phyloP scores from a whole-genome alignment of 1,140 invertebrate genomes.

The Papilio xuthus region DNA sequence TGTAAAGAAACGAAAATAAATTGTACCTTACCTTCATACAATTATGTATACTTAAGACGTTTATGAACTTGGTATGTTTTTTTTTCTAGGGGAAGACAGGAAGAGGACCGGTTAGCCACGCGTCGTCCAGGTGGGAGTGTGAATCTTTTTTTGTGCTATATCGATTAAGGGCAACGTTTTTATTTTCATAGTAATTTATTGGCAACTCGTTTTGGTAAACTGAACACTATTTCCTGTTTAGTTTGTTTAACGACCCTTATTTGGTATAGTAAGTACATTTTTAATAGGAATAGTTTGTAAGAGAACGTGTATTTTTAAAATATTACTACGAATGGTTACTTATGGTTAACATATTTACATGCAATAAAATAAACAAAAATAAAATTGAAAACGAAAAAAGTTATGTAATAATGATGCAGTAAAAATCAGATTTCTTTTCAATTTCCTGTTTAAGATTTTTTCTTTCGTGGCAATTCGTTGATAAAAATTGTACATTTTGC shows the following conservation, averaged over 20 bases:
- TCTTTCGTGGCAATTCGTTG: too few relatives aligned
- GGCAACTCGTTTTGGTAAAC: conserved; percentile 32
- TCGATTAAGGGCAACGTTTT: conserved; percentile 32
- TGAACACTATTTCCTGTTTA: conserved; percentile 30
- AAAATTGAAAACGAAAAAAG: too few relatives aligned
- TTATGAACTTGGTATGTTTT: conserved; percentile 25
- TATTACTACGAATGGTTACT: neutral
- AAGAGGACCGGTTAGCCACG: conserved; percentile 30
- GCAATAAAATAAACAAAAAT: too few relatives aligned
- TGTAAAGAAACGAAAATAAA: conserved; percentile 26
- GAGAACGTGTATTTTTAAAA: neutral
- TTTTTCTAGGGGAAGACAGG: conserved; percentile 34
- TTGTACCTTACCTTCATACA: conserved; percentile 9
- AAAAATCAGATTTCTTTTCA: too few relatives aligned
- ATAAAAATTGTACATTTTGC: too few relatives aligned
- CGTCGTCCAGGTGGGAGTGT: conserved; percentile 34
- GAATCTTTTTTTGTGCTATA: conserved; percentile 36
- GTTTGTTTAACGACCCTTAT: conserved; percentile 23
- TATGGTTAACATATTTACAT: too few relatives aligned
- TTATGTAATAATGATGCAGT: too few relatives aligned
- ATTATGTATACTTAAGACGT: conserved; percentile 32
- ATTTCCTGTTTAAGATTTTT: too few relatives aligned
- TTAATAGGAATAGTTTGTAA: neutral
- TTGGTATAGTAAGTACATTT: neutral
- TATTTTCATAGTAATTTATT: conserved; percentile 30